Evolutionary conservation across 2,888 invertebrate genomes (phyloP).

Genomic region (Mamestra brassicae): DNA sequence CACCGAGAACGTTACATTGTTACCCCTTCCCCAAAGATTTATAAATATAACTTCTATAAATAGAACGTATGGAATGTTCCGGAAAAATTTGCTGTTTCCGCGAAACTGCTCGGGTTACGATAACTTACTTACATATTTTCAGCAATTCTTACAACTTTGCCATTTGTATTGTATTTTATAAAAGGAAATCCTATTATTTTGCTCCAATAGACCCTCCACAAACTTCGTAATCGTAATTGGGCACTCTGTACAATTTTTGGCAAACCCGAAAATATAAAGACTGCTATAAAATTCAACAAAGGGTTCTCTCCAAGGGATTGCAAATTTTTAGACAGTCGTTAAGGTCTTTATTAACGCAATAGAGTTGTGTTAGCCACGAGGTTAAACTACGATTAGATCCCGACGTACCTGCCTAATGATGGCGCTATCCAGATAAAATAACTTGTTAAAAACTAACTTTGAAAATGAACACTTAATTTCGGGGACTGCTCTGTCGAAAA

Average conservation of each 20-base stretch:
- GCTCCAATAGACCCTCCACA: constrained; percentile 36
- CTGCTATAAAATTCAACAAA: constrained; percentile 40
- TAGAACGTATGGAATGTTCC: constrained; percentile 19
- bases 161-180: constrained; percentile 42
- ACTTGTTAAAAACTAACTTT: constrained; percentile 51
- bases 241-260: constrained; percentile 41
- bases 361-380: constrained; percentile 18
- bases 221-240: constrained; percentile 48
- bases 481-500: constrained; percentile 14
- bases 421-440: constrained; percentile 32
- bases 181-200: constrained; percentile 44
- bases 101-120: constrained; percentile 38
- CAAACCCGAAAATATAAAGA: constrained; percentile 39
- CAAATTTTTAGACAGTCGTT: constrained; percentile 36
- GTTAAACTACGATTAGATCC: constrained; percentile 42
- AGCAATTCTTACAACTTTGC: constrained; percentile 43
- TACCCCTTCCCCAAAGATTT: constrained; percentile 17
- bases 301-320: constrained; percentile 31
- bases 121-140: constrained; percentile 56
- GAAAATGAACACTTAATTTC: constrained; percentile 48
- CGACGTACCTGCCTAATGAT: constrained; percentile 44
- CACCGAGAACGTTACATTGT: constrained; percentile 11
- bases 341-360: constrained; percentile 35
- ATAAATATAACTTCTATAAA: constrained; percentile 32
- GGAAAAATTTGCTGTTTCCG: constrained; percentile 30